Percentiles rank a stretch among this genome's conserved stretches.
These are phyloP conservation scores for Tragelaphus imberbis DNA, from an alignment of 2,113 vertebrate species.

Conservation along the genomic window DNA sequence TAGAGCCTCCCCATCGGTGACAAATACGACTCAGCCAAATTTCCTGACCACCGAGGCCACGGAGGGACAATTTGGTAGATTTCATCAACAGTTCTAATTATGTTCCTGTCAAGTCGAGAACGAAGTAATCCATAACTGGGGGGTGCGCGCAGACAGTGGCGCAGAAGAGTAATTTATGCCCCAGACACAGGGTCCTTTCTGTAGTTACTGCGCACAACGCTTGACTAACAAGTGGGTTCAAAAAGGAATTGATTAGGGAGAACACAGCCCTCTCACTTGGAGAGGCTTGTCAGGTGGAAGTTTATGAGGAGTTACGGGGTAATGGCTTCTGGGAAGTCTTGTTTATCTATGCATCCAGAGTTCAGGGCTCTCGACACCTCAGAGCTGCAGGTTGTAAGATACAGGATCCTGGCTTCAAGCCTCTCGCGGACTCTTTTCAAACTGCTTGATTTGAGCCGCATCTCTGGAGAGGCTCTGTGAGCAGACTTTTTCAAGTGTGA, in stretches of 20 bases:
- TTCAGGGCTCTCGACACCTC: not conserved
- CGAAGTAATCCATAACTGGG: constrained; percentile 92
- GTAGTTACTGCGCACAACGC: constrained; percentile 83
- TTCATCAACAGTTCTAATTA: constrained; percentile 97
- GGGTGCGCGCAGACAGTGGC: constrained; percentile 82
- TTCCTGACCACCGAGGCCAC: constrained; percentile 89
- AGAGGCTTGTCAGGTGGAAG: constrained; percentile 58
- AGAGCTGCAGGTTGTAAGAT: accelerated
- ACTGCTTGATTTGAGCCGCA: not conserved
- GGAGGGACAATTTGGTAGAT: constrained; percentile 93
- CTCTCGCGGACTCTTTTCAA: not conserved
- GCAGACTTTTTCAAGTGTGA: constrained; percentile 13
- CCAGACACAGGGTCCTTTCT: constrained; percentile 78
- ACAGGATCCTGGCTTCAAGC: not conserved
- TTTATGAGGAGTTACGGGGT: constrained; percentile 57
- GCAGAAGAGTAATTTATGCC: constrained; percentile 87
- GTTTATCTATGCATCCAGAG: constrained; percentile 11
- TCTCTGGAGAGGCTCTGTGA: constrained; percentile 12
- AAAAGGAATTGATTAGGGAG: constrained; percentile 79
- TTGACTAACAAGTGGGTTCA: constrained; percentile 86
- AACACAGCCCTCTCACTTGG: constrained; percentile 49
- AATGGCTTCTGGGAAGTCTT: constrained; percentile 38
- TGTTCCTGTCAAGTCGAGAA: constrained; percentile 93
- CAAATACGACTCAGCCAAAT: constrained; percentile 90
- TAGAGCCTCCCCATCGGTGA: constrained; percentile 84